phyloP scores from a whole-genome alignment of 2,797 vertebrate species.

The Chelonia mydas region DNA sequence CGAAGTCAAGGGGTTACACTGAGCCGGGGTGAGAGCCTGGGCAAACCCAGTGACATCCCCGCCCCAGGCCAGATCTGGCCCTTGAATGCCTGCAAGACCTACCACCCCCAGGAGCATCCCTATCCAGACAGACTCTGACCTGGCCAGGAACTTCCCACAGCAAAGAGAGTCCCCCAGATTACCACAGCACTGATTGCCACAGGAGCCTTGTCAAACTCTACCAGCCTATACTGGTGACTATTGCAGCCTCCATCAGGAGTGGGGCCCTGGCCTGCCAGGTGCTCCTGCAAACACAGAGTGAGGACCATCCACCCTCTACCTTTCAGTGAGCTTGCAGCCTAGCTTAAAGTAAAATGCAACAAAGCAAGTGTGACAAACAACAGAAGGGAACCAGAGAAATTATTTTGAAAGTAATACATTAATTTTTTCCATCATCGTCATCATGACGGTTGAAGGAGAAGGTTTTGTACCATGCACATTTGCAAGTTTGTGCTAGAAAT shows the following conservation, averaged over 20 bases:
- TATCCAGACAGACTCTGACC: no score
- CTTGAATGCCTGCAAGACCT: no score
- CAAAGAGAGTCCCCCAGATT: not conserved
- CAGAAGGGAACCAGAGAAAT: not conserved
- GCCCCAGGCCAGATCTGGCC: no score
- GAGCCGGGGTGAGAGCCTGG: no score
- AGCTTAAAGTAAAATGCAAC: not conserved
- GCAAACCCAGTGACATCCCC: not conserved
- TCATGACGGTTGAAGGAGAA: not conserved
- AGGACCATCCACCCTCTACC: not conserved
- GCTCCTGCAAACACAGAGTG: not conserved
- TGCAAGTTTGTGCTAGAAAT: not conserved
- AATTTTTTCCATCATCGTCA: not conserved
- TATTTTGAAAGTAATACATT: not conserved
- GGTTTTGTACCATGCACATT: not conserved
- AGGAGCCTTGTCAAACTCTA: not conserved
- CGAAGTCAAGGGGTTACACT: no score
- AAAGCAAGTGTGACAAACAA: not conserved
- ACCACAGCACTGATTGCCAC: not conserved
- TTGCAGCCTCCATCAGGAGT: not conserved
- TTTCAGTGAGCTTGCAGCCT: not conserved
- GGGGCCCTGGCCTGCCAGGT: not conserved
- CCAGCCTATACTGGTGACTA: not conserved
- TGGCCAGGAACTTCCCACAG: no score
- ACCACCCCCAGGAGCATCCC: not conserved